Evolutionary conservation across 2,888 invertebrate genomes (phyloP).

Genomic region (Unio delphinus): DNA sequence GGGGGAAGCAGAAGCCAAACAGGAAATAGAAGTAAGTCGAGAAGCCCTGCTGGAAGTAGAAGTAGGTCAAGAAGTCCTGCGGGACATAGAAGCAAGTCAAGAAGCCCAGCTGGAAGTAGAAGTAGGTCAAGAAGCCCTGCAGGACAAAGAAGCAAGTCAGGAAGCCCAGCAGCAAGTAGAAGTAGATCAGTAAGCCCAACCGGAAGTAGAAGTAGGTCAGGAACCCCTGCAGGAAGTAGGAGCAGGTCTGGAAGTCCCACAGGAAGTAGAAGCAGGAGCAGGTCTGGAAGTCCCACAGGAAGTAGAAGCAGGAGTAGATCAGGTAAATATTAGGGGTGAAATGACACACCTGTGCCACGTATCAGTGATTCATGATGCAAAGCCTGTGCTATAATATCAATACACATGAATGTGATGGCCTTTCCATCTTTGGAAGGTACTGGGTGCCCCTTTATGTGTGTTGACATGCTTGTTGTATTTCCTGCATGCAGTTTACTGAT

Average conservation of each 20-base stretch:
- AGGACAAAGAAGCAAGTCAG: conserved; percentile 14
- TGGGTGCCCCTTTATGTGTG: too few species aligned
- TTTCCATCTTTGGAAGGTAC: too few species aligned
- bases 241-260: conserved; percentile 28
- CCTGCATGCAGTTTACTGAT: too few species aligned
- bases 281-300: conserved; percentile 26
- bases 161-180: conserved; percentile 29
- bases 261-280: conserved; percentile 24
- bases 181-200: conserved; percentile 27
- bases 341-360: too few species aligned
- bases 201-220: conserved; percentile 17
- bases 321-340: too few species aligned
- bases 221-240: conserved; percentile 31
- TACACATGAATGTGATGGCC: too few species aligned
- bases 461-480: too few species aligned
- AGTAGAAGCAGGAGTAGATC: conserved; percentile 14
- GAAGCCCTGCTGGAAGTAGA: conserved; percentile 30
- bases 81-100: conserved; percentile 16
- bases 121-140: conserved; percentile 27
- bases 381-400: too few species aligned
- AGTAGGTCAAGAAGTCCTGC: conserved; percentile 27
- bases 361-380: too few species aligned
- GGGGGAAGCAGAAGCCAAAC: conserved; percentile 28
- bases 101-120: conserved; percentile 31
- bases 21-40: conserved; percentile 17